Evolutionary conservation across 2,113 vertebrate species (phyloP), one percentile per base, ranked within the genome.

Genomic region (Caracal caracal): DNA sequence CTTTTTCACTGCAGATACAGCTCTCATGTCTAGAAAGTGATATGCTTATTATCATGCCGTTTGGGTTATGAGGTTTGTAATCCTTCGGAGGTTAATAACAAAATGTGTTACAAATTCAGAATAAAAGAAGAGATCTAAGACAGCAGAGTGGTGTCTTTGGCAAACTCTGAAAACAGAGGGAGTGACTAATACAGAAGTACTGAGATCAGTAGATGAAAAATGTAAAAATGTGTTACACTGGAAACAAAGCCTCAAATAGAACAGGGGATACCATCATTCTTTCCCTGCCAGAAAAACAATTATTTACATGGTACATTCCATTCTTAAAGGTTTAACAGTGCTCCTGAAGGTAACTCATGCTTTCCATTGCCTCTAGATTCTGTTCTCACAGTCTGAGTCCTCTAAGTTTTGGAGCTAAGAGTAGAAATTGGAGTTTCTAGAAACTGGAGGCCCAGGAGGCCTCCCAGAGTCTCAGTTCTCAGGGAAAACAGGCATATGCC

Each of bases 1-100:
- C 90, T 70, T 95, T 96, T 97, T 88, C 96, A 97, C 85, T 35
- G 22, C 79, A 97, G 96, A 95, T 97, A 96, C 24, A 24, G 80
- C 92, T 73, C 86, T 92, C 56, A 37, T 61, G 35, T 96, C 94
- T 82, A 81, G 92, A 97, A 96, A 97, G 83, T 3, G 82, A 96
- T 96, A 97, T 88, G 47, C 75, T 96, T 78, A 96, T 88, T 95
- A 95, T 90, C 70, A 92, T 89, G 88, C 88, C 92, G 78, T 91
- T 97, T 93, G 86, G 92, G 70, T 83, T 97, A 85, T 12, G 86
- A 96, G 61, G 94, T 79, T 96, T 92, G 91, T 79, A 96, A 92
- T 88, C 90, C 73, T 0, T 86, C 59, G 97, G n/a, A 79, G 81
- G 33, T 96, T 95, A 95, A 90, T 92, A 78, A 97, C 95, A 97